phyloP scores from a whole-genome alignment of 2,113 vertebrate species.

The Microcebus griseorufus region DNA sequence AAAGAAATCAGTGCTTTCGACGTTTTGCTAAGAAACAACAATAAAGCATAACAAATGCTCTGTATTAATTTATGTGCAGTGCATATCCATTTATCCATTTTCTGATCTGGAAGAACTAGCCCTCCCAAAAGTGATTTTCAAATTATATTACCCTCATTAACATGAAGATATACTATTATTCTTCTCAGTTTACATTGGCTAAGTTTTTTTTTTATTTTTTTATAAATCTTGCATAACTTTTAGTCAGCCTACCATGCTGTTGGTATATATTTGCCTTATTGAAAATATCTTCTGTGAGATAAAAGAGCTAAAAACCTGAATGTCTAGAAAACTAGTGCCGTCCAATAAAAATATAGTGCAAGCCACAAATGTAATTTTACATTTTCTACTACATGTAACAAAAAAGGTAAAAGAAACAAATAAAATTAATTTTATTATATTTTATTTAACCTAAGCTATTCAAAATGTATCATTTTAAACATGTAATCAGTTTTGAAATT shows the following conservation, averaged over 20 bases:
- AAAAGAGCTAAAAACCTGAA: constrained; percentile 68
- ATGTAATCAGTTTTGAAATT: not conserved
- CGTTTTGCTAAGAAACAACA: not conserved
- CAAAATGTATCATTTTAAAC: not conserved
- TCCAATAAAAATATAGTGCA: not conserved
- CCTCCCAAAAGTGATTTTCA: constrained; percentile 66
- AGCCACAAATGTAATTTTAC: not conserved
- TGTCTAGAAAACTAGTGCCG: constrained; percentile 2
- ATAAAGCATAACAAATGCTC: not conserved
- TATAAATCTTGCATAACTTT: constrained; percentile 73
- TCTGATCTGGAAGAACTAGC: constrained; percentile 70
- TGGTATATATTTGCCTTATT: constrained; percentile 74
- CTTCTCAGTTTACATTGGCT: constrained; percentile 63
- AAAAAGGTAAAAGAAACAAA: not conserved
- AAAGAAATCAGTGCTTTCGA: not conserved
- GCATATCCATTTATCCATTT: not conserved
- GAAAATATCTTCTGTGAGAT: constrained; percentile 72
- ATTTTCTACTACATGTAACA: not conserved
- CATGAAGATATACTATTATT: constrained; percentile 38
- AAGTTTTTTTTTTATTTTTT: constrained; percentile 53
- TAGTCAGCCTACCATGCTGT: constrained; percentile 64
- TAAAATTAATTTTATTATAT: not conserved
- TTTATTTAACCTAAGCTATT: not conserved
- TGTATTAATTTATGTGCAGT: constrained; percentile 43
- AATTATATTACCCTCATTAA: not conserved